phyloP scores from a whole-genome alignment of 2,888 invertebrate species.

The Netelia inedita region DNA sequence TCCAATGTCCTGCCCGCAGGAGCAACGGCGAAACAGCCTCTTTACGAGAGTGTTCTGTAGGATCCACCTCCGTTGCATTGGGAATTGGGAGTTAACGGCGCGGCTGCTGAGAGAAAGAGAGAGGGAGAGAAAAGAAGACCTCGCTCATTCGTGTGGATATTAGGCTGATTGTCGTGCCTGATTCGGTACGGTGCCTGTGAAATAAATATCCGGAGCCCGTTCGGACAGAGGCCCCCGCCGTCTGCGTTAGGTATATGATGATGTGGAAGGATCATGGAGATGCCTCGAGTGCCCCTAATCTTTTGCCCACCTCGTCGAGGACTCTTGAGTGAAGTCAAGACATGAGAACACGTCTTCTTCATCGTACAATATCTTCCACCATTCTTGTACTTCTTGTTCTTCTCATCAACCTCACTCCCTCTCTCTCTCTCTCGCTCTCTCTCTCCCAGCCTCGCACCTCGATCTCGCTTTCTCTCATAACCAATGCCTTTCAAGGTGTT shows the following conservation, averaged over 20 bases:
- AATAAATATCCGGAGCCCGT: slow-evolving; percentile 75
- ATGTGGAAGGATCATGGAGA: slow-evolving; percentile 44
- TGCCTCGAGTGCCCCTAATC: slow-evolving; percentile 78
- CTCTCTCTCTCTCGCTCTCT: slow-evolving; percentile 13
- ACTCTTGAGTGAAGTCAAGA: slow-evolving; percentile 50
- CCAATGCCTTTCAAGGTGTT: slow-evolving; percentile 47
- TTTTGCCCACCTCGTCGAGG: slow-evolving; percentile 61
- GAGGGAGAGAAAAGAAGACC: neutral
- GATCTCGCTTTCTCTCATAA: slow-evolving; percentile 39
- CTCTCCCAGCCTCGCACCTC: slow-evolving; percentile 4
- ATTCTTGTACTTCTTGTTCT: slow-evolving; percentile 44
- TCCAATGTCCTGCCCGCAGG: slow-evolving; percentile 6
- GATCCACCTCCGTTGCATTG: neutral
- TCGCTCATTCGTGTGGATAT: slow-evolving; percentile 78
- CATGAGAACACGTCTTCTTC: slow-evolving; percentile 56
- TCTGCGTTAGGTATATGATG: slow-evolving; percentile 15
- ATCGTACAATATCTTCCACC: slow-evolving; percentile 44
- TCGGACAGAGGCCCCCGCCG: slow-evolving; percentile 61
- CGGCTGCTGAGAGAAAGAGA: neutral
- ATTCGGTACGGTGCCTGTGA: slow-evolving; percentile 80
- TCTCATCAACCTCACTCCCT: slow-evolving; percentile 61
- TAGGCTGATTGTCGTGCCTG: slow-evolving; percentile 82
- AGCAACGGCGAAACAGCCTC: neutral
- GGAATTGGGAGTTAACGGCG: slow-evolving; percentile 14
- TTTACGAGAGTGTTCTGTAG: neutral